These are phyloP conservation scores for Drosophila punjabiensis DNA, from an alignment of 1,140 invertebrate species.

Conservation along the genomic window DNA sequence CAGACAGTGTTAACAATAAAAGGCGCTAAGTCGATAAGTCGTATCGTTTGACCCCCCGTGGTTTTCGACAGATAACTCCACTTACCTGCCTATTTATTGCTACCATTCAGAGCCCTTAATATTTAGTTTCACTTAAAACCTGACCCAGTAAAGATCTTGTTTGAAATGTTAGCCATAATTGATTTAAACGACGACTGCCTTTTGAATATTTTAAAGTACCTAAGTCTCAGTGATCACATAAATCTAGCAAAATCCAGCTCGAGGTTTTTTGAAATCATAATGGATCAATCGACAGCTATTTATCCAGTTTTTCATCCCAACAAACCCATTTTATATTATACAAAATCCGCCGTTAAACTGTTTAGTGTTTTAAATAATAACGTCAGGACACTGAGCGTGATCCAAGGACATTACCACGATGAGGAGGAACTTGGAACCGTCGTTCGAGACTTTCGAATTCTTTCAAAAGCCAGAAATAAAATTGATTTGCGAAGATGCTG, in stretches of 20 bases:
- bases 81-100: neutral
- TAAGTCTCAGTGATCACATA: conserved; percentile 16
- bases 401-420: conserved; percentile 14
- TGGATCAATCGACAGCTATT: neutral
- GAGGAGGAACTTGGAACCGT: conserved; percentile 3
- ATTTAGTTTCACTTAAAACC: neutral
- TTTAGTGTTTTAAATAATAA: conserved; percentile 6
- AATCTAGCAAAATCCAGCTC: neutral
- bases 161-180: neutral
- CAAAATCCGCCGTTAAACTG: neutral
- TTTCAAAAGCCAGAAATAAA: conserved; percentile 5
- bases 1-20: neutral
- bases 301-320: conserved; percentile 20
- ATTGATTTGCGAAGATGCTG: neutral
- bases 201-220: conserved; percentile 17
- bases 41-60: neutral
- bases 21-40: neutral
- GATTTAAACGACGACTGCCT: conserved; percentile 29
- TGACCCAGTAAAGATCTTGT: neutral
- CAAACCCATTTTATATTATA: conserved; percentile 20
- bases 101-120: too few relatives aligned
- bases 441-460: conserved; percentile 8
- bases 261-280: conserved; percentile 2
- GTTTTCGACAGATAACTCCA: neutral
- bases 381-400: conserved; percentile 7